Evolutionary conservation across 2,797 vertebrate genomes (phyloP), one percentile per base, ranked within the genome.

Genomic region (Aeoliscus strigatus): DNA sequence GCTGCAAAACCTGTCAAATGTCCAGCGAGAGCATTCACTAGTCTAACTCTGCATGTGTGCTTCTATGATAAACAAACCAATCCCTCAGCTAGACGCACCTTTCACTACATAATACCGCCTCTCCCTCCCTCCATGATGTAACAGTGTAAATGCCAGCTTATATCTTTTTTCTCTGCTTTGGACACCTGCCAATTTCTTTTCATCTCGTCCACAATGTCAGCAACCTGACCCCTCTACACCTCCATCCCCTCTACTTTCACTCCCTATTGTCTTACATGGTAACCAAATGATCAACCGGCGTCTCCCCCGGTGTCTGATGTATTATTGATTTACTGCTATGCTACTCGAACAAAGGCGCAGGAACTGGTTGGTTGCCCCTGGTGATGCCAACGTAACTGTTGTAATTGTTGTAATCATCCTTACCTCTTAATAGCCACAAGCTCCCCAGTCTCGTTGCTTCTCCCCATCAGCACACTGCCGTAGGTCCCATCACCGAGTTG

Each of bases 381-480:
- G 50, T 60, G 63, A 71, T 47, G 16, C 14, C 36, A 47, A 9
- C 6, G 8, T 7, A 25, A 6, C 18, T 3, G 6, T 3, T 3
- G 18, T 3, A 21, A 21, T 21, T 3, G 6, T 21, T 6, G 18
- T 35, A 13, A 32, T 1, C 14, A 28, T 40, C 36, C 74, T 33
- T 80, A 97, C 96, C 91, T 94, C 77, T 98, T 98, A 62, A 98
- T 98, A 33, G 96, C 96, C 64, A 98, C 96, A 70, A 97, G 84
- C 66, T 99, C 96, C 64, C 96, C 96, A 0, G 94, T 92, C 62
- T 98, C 94, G 0, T 93, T 96, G 80, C 90, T 98, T 76, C 90
- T 94, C 34, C 93, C 96, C 96, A 99, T 94, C 25, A 98, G 70
- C 41, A 98, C 96, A 0, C 92, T 94, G 41, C 96, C 96, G 0